Conservation (phyloP, 2,797 vertebrate species). For the Luscinia luscinia region DNA sequence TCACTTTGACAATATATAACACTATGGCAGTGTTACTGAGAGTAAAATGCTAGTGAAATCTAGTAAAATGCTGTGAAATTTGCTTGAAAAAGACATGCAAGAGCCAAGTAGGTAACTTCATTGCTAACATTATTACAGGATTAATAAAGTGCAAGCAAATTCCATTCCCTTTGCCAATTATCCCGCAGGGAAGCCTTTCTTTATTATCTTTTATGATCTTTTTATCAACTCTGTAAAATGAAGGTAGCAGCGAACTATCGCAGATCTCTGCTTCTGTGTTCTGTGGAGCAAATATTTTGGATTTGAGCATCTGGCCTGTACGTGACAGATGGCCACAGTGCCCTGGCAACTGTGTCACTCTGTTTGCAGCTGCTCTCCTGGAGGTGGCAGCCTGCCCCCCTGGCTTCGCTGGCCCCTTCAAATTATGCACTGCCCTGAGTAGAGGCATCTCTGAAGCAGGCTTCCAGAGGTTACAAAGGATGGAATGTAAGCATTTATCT, state of each 20-base stretch:
- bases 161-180: not conserved
- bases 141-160: not conserved
- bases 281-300: not conserved
- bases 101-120: not conserved
- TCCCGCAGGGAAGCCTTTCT: not conserved
- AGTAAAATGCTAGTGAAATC: not conserved
- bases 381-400: fast-evolving
- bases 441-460: not conserved
- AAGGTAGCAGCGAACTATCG: not conserved
- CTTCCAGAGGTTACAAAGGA: not conserved
- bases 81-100: not conserved
- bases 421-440: not conserved
- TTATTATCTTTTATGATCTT: not conserved
- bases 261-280: not conserved
- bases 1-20: not conserved
- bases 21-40: not conserved
- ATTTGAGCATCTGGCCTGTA: not conserved
- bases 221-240: not conserved
- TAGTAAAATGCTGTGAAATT: not conserved
- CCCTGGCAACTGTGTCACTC: not conserved
- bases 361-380: not conserved
- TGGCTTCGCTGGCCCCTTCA: fast-evolving
- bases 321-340: not conserved
- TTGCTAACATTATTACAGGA: not conserved
- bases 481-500: not conserved